Evolutionary conservation across 2,888 invertebrate genomes (phyloP).

Genomic region (Coleophora flavipennella): DNA sequence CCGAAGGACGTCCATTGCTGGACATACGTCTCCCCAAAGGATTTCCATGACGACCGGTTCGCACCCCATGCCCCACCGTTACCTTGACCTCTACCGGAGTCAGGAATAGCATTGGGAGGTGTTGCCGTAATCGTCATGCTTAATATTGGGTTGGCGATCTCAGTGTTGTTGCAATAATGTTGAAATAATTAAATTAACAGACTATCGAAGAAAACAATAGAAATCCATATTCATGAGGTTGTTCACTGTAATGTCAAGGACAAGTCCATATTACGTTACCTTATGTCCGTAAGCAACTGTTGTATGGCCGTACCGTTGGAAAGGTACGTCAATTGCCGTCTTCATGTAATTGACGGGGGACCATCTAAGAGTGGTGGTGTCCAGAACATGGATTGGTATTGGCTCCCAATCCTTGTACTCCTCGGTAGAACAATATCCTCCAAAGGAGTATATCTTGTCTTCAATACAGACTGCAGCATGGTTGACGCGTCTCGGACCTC

Average conservation of each 20-base stretch:
- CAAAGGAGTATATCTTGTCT: slow-evolving; percentile 89
- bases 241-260: background rate
- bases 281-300: slow-evolving; percentile 84
- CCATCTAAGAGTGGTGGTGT: slow-evolving; percentile 80
- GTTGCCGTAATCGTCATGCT: no score
- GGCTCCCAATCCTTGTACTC: slow-evolving; percentile 82
- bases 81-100: no score
- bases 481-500: slow-evolving; percentile 92
- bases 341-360: slow-evolving; percentile 62
- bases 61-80: no score
- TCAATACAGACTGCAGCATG: slow-evolving; percentile 90
- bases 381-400: slow-evolving; percentile 89
- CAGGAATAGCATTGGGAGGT: no score
- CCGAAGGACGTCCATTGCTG: no score
- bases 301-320: slow-evolving; percentile 94
- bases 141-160: no score
- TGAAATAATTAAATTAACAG: no score
- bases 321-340: slow-evolving; percentile 73
- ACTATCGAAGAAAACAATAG: slow-evolving; percentile 1
- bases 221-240: slow-evolving; percentile 2
- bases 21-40: no score
- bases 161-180: no score
- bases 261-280: slow-evolving; percentile 31
- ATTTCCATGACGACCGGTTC: no score
- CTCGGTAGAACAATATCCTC: slow-evolving; percentile 91